Evolutionary conservation across 2,888 invertebrate genomes (phyloP), one percentile per base, ranked within the genome.

Genomic region (Steinernema scapterisci): DNA sequence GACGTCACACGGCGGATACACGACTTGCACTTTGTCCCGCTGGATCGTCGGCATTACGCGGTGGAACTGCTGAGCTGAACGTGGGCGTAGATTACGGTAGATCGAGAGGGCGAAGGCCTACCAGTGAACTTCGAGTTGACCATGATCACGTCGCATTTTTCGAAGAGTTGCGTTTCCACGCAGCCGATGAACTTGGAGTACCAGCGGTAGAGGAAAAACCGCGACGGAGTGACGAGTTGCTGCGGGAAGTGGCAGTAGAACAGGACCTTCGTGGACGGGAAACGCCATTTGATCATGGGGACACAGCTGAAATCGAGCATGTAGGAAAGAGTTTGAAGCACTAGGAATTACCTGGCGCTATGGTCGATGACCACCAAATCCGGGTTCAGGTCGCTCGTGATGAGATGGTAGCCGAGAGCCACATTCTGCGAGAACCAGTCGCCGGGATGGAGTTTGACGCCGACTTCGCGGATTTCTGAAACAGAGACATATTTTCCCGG

Each of bases 41-140:
- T 79, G 75, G 43, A 85, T 79, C n/a, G 78, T 77, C 9, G 86
- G 86, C 86, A 86, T 86, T 11, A 86, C 86, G 72, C 81, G 80
- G 38, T 73, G 74, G 76, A 84, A 84, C 73, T 80, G 78, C 0
- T 76, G 71, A 1, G 84, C 86, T 85, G 72, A 75, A 83, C 76
- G 51, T 11, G 51, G 46, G 13, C 1, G 6, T 3, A 19, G 23
- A 25, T 25, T 54, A 19, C 5, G 3, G 21, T 11, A 11, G 54
- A 54, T 54, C 3, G 19, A 48, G 48, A 16, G 13, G 3, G 38
- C 38, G 16, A 1, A 21, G 44, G 71, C 70, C 52, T 78, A 89
- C 89, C 89, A 77, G 90, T 90, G 82, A 89, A 90, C 78, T 89
- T 86, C 80, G 89, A 89, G 82, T 90, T 90, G 19, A 90, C 90